phyloP scores from a whole-genome alignment of 2,888 invertebrate genomes.

The Chaitophorus viminalis region DNA sequence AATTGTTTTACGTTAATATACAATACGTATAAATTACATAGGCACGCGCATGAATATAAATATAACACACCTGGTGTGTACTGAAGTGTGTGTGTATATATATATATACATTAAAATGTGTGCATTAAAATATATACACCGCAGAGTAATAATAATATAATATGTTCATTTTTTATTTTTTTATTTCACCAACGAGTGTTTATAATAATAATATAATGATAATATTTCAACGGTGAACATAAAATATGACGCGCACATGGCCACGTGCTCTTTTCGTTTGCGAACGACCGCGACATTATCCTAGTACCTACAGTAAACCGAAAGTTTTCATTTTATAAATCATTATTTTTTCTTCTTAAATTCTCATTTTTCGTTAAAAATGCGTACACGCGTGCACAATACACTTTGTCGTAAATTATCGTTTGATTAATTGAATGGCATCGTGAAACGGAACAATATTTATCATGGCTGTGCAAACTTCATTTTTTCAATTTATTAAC shows the following conservation, averaged over 20 bases:
- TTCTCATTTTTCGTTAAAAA: neutral
- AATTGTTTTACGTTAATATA: neutral
- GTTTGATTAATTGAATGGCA: slow-evolving; percentile 40
- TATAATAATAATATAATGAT: neutral
- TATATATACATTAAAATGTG: neutral
- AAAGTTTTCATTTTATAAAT: neutral
- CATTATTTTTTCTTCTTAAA: neutral
- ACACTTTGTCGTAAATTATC: neutral
- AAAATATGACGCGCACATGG: slow-evolving; percentile 8
- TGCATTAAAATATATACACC: neutral
- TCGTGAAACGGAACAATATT: slow-evolving; percentile 9
- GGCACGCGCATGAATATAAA: neutral
- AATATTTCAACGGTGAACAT: slow-evolving; percentile 33
- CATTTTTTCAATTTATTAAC: neutral
- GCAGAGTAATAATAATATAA: neutral
- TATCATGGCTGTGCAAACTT: neutral
- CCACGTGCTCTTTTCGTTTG: neutral
- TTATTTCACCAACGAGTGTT: neutral
- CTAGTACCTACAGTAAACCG: neutral
- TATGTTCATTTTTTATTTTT: neutral
- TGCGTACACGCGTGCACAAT: neutral
- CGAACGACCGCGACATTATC: neutral
- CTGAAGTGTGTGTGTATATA: neutral
- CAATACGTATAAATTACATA: neutral
- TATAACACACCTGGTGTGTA: neutral